Evolutionary conservation across 2,113 vertebrate species (phyloP).

Genomic region (Stegastes partitus): DNA sequence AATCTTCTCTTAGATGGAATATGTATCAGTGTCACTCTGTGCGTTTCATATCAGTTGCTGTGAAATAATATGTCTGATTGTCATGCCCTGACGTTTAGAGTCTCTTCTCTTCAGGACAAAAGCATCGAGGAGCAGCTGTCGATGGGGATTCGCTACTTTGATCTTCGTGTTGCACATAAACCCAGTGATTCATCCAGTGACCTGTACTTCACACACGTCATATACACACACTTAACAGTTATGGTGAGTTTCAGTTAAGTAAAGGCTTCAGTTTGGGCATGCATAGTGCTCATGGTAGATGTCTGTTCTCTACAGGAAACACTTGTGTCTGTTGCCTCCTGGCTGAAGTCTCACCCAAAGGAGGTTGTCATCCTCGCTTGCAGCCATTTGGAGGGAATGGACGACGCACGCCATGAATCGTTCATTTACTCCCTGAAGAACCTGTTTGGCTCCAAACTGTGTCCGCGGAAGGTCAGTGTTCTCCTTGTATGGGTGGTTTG

Average conservation of each 20-base stretch:
- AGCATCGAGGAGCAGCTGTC: conserved; percentile 89
- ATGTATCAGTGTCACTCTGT: too few species aligned
- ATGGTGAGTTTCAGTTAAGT: conserved; percentile 80
- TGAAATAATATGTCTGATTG: neutral
- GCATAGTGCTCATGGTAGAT: fast-evolving
- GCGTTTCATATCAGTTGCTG: too few species aligned
- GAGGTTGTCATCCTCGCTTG: conserved; percentile 92
- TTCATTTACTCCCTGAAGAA: conserved; percentile 86
- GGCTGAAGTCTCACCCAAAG: conserved; percentile 89
- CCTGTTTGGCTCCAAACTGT: conserved; percentile 88
- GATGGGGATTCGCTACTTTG: conserved; percentile 90
- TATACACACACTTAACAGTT: conserved; percentile 89
- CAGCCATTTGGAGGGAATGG: conserved; percentile 91
- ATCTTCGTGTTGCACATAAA: conserved; percentile 91
- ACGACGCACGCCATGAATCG: conserved; percentile 79
- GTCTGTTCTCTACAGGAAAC: conserved; percentile 79
- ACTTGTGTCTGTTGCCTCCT: conserved; percentile 83
- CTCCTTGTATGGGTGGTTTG: neutral
- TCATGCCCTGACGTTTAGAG: neutral
- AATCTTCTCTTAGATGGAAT: neutral
- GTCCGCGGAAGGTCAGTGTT: conserved; percentile 86
- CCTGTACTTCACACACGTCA: conserved; percentile 91
- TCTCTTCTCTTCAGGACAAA: conserved; percentile 79
- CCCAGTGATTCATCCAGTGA: conserved; percentile 78
- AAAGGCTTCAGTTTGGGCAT: neutral